phyloP scores from a whole-genome alignment of 2,888 invertebrate genomes.

The Nomada fucata region DNA sequence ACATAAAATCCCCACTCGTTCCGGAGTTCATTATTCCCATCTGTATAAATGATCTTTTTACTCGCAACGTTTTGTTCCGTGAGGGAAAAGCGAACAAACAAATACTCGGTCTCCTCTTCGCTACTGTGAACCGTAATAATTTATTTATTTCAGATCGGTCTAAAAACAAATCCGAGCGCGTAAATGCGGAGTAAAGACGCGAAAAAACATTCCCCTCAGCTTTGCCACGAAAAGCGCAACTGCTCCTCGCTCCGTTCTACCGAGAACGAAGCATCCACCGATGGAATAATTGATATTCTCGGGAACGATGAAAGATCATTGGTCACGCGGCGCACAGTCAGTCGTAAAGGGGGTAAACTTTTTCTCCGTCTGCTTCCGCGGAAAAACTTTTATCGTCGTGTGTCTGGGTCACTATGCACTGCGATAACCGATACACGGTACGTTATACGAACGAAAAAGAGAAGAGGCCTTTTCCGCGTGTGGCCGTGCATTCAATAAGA shows the following conservation, averaged over 20 bases:
- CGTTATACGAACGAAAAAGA: slow-evolving; percentile 31
- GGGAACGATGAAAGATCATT: slow-evolving; percentile 31
- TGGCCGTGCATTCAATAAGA: slow-evolving; percentile 24
- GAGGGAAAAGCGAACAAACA: no score
- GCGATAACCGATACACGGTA: slow-evolving; percentile 58
- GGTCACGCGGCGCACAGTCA: not conserved
- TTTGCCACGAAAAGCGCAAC: no score
- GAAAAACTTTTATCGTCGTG: slow-evolving; percentile 46
- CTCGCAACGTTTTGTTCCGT: not conserved
- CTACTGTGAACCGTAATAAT: no score
- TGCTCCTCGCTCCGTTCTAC: no score
- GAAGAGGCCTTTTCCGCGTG: not conserved
- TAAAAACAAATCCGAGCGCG: no score
- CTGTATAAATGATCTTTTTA: slow-evolving; percentile 12
- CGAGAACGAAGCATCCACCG: no score
- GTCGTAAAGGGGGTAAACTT: slow-evolving; percentile 36
- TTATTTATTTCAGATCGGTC: no score
- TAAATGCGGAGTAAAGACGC: no score
- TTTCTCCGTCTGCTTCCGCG: not conserved
- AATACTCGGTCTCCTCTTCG: no score
- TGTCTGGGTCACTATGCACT: slow-evolving; percentile 59
- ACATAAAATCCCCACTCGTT: not conserved
- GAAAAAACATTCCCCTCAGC: no score
- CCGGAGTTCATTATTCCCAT: not conserved
- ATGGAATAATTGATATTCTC: slow-evolving; percentile 32